Conservation (phyloP, 2,888 invertebrate genomes). For the Heliconius cydno region DNA sequence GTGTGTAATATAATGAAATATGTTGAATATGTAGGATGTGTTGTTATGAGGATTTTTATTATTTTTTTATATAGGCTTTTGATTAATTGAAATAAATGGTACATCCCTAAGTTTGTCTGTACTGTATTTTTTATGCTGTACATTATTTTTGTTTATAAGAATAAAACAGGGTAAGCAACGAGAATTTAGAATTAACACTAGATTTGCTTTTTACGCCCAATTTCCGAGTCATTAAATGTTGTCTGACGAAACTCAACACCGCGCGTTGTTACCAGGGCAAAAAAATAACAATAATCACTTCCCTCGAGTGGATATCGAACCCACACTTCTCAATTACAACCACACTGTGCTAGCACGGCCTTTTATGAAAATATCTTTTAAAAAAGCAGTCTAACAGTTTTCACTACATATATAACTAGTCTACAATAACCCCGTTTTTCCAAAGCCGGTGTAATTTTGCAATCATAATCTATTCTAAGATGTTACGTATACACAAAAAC, state of each 20-base stretch:
- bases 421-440: constrained; percentile 30
- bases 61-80: background rate
- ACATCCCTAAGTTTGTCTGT: too few relatives aligned
- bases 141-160: background rate
- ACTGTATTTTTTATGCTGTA: background rate
- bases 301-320: background rate
- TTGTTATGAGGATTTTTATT: background rate
- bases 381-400: constrained; percentile 11
- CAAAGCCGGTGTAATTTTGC: constrained; percentile 42
- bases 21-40: background rate
- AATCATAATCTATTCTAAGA: constrained; percentile 49
- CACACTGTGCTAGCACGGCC: background rate
- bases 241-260: background rate
- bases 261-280: background rate
- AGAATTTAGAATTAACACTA: background rate
- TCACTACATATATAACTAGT: constrained; percentile 8
- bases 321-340: background rate
- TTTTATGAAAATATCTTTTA: background rate
- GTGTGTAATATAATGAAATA: background rate
- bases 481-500: constrained; percentile 50
- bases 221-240: background rate
- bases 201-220: background rate
- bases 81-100: too few relatives aligned
- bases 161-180: too few relatives aligned
- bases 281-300: background rate